phyloP scores from a whole-genome alignment of 2,797 vertebrate genomes.

The Notamacropus eugenii region DNA sequence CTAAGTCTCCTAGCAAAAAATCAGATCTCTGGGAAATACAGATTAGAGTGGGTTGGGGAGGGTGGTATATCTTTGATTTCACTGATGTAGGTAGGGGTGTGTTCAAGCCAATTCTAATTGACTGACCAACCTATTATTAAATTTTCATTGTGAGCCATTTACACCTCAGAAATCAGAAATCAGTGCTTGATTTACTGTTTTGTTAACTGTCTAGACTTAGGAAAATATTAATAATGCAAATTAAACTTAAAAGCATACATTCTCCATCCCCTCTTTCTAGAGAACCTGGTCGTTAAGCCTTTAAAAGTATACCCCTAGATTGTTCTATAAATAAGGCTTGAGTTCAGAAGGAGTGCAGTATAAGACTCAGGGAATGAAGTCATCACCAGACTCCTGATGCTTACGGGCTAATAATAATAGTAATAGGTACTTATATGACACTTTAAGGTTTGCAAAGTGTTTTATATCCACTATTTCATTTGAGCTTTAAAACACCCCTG shows the following conservation, averaged over 20 bases:
- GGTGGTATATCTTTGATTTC: neutral
- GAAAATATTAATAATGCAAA: neutral
- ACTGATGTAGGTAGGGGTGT: neutral
- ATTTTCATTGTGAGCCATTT: neutral
- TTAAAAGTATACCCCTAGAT: neutral
- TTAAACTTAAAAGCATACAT: neutral
- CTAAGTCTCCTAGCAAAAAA: neutral
- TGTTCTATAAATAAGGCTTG: neutral
- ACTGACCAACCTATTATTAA: neutral
- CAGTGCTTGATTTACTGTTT: neutral
- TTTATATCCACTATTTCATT: neutral
- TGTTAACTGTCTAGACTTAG: neutral
- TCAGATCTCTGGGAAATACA: neutral
- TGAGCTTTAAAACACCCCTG: neutral
- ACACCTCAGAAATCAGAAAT: neutral
- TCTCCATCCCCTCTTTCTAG: neutral
- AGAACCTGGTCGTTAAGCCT: neutral
- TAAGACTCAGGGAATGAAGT: neutral
- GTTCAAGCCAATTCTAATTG: neutral
- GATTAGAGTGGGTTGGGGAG: neutral
- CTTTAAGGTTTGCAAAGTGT: neutral
- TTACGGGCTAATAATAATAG: neutral
- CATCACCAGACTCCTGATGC: neutral
- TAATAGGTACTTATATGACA: neutral
- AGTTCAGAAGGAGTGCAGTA: neutral